Evolutionary conservation across 1,140 invertebrate genomes (phyloP).

Genomic region (Andricus grossulariae): DNA sequence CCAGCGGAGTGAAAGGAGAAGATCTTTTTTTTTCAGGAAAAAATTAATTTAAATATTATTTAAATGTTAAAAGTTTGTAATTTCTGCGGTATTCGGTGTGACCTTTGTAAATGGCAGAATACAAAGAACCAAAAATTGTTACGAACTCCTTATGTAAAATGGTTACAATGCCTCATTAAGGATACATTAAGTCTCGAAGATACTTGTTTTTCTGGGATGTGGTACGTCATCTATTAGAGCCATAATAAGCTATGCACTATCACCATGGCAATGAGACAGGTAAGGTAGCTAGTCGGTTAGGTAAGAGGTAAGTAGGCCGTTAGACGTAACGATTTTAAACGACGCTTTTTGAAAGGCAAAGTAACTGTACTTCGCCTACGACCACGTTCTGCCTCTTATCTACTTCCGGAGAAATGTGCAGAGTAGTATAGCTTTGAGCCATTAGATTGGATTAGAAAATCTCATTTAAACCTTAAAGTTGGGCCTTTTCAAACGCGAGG

Average conservation of each 20-base stretch:
- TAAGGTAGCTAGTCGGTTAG: constrained; percentile 25
- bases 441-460: constrained; percentile 16
- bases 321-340: constrained; percentile 38
- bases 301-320: constrained; percentile 37
- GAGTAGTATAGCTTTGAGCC: neutral
- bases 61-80: too few relatives aligned
- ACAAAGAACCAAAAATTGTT: neutral
- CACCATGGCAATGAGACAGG: constrained; percentile 30
- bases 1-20: too few relatives aligned
- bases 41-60: too few relatives aligned
- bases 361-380: constrained; percentile 13
- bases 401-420: constrained; percentile 27
- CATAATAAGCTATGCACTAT: constrained; percentile 5
- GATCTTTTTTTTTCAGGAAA: too few relatives aligned
- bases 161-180: too few relatives aligned
- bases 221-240: neutral
- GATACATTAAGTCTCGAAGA: neutral
- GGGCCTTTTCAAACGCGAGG: neutral
- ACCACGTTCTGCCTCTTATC: constrained; percentile 25
- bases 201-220: neutral
- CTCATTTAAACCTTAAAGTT: neutral
- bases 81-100: too few relatives aligned
- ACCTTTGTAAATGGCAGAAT: too few relatives aligned
- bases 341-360: constrained; percentile 33
- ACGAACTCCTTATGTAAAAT: too few relatives aligned